Base-by-base conservation (phyloP, 2,888 invertebrate species). In the Ctenicera cuprea region DNA sequence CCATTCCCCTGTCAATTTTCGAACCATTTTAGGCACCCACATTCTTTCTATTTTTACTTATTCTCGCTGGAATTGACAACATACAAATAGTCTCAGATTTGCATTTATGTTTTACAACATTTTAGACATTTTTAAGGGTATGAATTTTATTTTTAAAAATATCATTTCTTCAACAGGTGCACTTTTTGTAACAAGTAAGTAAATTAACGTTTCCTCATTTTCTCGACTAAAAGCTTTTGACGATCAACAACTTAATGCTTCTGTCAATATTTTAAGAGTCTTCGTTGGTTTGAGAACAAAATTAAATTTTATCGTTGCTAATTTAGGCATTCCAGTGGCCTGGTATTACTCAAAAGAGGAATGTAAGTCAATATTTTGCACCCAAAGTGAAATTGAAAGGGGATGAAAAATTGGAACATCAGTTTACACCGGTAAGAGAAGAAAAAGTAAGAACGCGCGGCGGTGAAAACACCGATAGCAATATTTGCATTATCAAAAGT, bases 331-430 rank as follows among this genome's bases (percentile, higher is more conserved):
- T 57, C 57, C 57, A 37, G 57, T 37, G 57, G 57, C 33, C 16
- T 14, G 33, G 57, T 57, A 33, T 37, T 57, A 37, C 33, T 18
- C 50, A 50, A 16, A 18, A 33, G 16, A 33, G 37, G 57, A 57
- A 57, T 57, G 37, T 30, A 45, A 22, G 52, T 52, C 57, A 37
- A 57, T 57, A 57, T 33, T 57, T 57, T 14, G 37, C 33, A 57
- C 8, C 8, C 5, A 37, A 11, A 37, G 57, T 37, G 57, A 57
- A 57, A 57, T 16, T 33, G 57, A 57, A 57, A 57, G 33, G 57
- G 57, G 14, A 14, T 33, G 57, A 57, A 57, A 57, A 57, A 57
- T 57, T 57, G 52, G 52, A 52, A 52, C 52, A 52, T 52, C 52
- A 52, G 52, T 30, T 52, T 30, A 20, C 26, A 30, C 45, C 45